Evolutionary conservation across 2,888 invertebrate species (phyloP).

Genomic region (Epinotia ramella): DNA sequence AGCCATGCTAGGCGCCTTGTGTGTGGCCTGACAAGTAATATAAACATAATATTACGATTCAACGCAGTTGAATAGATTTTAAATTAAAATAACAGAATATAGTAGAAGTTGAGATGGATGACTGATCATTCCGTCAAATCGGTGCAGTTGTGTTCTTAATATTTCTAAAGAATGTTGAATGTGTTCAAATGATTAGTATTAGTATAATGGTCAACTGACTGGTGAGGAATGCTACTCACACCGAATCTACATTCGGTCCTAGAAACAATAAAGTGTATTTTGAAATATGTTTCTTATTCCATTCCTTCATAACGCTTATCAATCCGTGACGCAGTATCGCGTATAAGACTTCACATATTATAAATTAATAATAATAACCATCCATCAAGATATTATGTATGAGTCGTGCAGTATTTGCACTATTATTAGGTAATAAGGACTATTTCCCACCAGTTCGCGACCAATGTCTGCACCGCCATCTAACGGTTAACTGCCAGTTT

Average conservation of each 20-base stretch:
- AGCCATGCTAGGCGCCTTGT: not conserved
- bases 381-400: no score
- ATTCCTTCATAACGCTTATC: not conserved
- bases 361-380: no score
- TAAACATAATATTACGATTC: not conserved
- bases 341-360: no score
- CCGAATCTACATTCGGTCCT: conserved; percentile 5
- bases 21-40: not conserved
- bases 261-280: conserved; percentile 29
- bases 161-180: not conserved
- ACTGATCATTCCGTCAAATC: not conserved
- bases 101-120: not conserved
- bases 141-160: not conserved
- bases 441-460: no score
- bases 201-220: not conserved
- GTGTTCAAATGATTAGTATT: conserved; percentile 3
- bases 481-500: no score
- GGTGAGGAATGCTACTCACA: not conserved
- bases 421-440: no score
- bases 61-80: not conserved
- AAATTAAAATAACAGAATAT: not conserved
- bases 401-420: no score
- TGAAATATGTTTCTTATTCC: not conserved
- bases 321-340: not conserved
- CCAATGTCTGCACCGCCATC: no score